Evolutionary conservation across 2,797 vertebrate genomes (phyloP).

Genomic region (Buphagus erythrorhynchus): DNA sequence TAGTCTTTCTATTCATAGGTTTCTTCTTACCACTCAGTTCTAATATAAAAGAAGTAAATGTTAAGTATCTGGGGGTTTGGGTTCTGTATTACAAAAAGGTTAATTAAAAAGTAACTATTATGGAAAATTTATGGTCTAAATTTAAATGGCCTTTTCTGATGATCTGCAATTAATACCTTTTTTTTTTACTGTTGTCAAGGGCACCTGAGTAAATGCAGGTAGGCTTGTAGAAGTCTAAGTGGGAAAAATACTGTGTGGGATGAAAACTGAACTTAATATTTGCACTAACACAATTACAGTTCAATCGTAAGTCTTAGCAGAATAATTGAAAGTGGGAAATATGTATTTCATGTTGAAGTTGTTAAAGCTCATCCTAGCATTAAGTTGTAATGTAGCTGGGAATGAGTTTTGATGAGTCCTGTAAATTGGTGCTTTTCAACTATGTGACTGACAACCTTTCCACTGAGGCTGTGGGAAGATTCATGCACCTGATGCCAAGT

Average conservation of each 20-base stretch:
- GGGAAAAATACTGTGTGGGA: not conserved
- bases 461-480: not conserved
- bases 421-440: not conserved
- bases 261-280: constrained; percentile 14
- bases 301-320: not conserved
- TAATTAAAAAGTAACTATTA: not conserved
- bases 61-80: not conserved
- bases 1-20: not conserved
- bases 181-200: not conserved
- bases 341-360: not conserved
- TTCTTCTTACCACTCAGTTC: not conserved
- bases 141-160: not conserved
- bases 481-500: not conserved
- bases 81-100: not conserved
- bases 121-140: not conserved
- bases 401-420: not conserved
- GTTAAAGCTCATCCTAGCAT: not conserved
- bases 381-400: not conserved
- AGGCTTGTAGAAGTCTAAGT: not conserved
- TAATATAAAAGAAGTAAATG: not conserved
- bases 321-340: not conserved
- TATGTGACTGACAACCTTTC: not conserved
- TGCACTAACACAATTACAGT: not conserved
- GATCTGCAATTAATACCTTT: not conserved
- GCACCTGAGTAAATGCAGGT: not conserved